Evolutionary conservation across 1,140 invertebrate species (phyloP), one percentile per base, ranked within the genome.

Genomic region (Scylla paramamosain): DNA sequence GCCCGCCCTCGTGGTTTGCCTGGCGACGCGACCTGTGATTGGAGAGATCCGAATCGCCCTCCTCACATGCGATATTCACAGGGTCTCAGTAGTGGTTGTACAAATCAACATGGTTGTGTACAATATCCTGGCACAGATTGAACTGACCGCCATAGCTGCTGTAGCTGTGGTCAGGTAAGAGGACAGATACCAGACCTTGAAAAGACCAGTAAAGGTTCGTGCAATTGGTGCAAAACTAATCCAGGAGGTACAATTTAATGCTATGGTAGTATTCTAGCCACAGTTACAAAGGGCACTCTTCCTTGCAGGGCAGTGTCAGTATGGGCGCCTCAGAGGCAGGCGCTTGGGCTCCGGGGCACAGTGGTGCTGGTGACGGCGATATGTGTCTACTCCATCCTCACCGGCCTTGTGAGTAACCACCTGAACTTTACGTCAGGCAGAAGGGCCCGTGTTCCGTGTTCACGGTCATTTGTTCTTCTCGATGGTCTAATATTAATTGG

Each of bases 231-330:
- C 31, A 14, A 59, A 31, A 77, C 4, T 31, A 31, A 12, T 52
- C 16, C 25, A 52, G 39, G 25, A 10, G n/a, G 4, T 6, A 16
- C 25, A 48, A 28, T 7, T 16, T 28, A n/a, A 29, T 59, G 25
- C 25, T 3, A 12, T 28, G 16, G 3, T 8, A 16, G 16, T 6
- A 45, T 88, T 88, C 14, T 25, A 20, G n/a, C 8, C 2, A 48
- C 0, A 16, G 25, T 89, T 28, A 20, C 25, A 28, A 29, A 84
- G 8, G n/a, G 10, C 46, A 46, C 32, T 3, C 20, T 52, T 1
- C 28, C 29, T 20, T 92, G 67, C 91, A 93, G 91, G n/a, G 67
- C 31, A 28, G 29, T 84, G 39, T 77, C 91, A 10, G 77, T 93
- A 32, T 93, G 91, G 77, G 16, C 31, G 10, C 77, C 31, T 0